Base-by-base conservation (phyloP, 1,140 invertebrate species). In the Hypsibius dujardini region DNA sequence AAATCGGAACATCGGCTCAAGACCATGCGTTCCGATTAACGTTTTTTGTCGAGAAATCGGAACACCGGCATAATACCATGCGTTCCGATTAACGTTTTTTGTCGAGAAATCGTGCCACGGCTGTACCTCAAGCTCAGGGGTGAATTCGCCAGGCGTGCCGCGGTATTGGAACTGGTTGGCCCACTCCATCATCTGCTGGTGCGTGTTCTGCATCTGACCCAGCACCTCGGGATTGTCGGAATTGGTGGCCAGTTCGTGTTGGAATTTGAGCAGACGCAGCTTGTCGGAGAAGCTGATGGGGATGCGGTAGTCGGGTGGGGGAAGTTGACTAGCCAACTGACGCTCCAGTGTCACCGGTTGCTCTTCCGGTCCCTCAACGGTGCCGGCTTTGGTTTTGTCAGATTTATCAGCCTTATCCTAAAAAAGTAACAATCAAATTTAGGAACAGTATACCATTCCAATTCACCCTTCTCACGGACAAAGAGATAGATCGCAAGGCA, bases 251-350 rank as follows among this genome's bases (percentile, higher is more conserved):
- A 67, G 62, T 67, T 67, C 12, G 12, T 42, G 62, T 42, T 67
- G 62, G 62, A 67, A 67, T 42, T 67, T 67, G 12, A 67, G 45
- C 62, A 67, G 45, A 42, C 62, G 62, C 12, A 67, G 62, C 42
- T 67, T 67, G 42, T 67, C 62, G 3, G 62, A 12, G 42, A 67
- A 67, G 42, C 62, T 67, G 42, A 67, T 42, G 3, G 62, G 62
- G 7, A 67, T 67, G 7, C 62, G 62, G 62, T 67, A 67, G 62
- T 67, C 62, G 3, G 62, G 62, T 15, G 62, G 12, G 12, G 62
- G 62, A 15, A 45, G 42, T 42, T 12, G 12, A 12, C 12, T 45
- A 12, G 3, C 45, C 62, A 67, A 45, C 42, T 67, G 62, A 15
- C 45, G 3, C 45, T 67, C 62, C 42, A 67, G 62, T 42, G 62